Evolutionary conservation across 2,888 invertebrate species (phyloP).

Genomic region (Phoenoteleia sp.): DNA sequence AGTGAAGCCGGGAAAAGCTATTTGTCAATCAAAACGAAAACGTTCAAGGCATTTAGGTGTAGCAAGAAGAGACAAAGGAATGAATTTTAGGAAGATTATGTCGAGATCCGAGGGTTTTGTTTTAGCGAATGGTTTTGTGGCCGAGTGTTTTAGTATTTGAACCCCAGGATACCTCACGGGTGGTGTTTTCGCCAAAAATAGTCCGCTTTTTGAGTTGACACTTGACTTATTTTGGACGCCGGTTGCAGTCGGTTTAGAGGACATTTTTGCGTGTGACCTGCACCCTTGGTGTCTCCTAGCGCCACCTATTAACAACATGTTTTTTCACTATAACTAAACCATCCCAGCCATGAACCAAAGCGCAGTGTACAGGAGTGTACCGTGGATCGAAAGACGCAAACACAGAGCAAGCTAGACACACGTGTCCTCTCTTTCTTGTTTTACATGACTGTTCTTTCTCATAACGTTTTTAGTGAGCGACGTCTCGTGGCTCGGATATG

Average conservation of each 20-base stretch:
- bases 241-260: background rate
- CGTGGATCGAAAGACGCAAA: slow-evolving; percentile 38
- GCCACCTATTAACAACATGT: slow-evolving; percentile 62
- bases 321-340: slow-evolving; percentile 69
- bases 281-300: slow-evolving; percentile 70
- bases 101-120: slow-evolving; percentile 23
- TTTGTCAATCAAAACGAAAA: slow-evolving; percentile 42
- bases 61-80: slow-evolving; percentile 59
- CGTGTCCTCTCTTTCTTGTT: no score
- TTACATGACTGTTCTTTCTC: slow-evolving; percentile 70
- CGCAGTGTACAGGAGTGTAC: slow-evolving; percentile 69
- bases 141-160: slow-evolving; percentile 11
- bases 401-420: no score
- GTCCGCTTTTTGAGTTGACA: background rate
- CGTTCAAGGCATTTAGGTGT: slow-evolving; percentile 51
- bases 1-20: slow-evolving; percentile 87
- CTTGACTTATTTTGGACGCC: background rate
- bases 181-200: slow-evolving; percentile 25
- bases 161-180: slow-evolving; percentile 31
- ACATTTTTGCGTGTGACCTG: slow-evolving; percentile 25
- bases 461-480: slow-evolving; percentile 75
- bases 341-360: slow-evolving; percentile 72
- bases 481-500: slow-evolving; percentile 89
- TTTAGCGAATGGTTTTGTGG: slow-evolving; percentile 37
- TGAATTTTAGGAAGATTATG: slow-evolving; percentile 45